A percentile compares a stretch with the other conserved stretches of the same genome.
These are phyloP conservation scores for Ophiothrix spiculata DNA, from an alignment of 35 echinoderm and acorn worm genomes.

Conservation along the genomic window DNA sequence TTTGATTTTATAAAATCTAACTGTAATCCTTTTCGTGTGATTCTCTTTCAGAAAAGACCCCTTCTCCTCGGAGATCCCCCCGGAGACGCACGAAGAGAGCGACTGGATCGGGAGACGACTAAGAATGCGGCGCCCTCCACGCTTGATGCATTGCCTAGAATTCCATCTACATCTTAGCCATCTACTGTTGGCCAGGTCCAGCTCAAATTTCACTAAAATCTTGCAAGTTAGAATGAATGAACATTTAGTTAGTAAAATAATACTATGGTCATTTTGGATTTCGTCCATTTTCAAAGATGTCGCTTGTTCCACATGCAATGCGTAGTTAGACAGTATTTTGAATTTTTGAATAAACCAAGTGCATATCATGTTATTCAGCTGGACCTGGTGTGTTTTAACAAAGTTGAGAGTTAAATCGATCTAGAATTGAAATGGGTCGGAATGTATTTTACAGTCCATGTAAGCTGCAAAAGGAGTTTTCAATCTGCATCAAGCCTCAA, in stretches of 20 bases:
- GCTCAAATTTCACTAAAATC: not conserved
- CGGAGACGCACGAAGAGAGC: constrained; percentile 78
- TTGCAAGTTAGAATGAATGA: not conserved
- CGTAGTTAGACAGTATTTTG: too few relatives aligned
- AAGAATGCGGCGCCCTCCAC: not conserved
- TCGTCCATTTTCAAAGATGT: not conserved
- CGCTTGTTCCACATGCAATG: too few relatives aligned
- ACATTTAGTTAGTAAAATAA: not conserved
- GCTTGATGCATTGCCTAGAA: not conserved
- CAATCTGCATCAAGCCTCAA: too few relatives aligned
- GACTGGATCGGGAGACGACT: constrained; percentile 90
- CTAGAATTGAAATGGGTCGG: too few relatives aligned
- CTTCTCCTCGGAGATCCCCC: constrained; percentile 94
- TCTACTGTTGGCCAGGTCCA: not conserved
- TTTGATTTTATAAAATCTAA: too few relatives aligned
- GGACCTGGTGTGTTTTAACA: too few relatives aligned
- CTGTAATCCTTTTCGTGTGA: not conserved
- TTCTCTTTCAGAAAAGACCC: constrained; percentile 80
- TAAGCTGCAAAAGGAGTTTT: too few relatives aligned
- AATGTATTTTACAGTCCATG: too few relatives aligned
- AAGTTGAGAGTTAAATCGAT: too few relatives aligned
- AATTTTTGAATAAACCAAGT: too few relatives aligned
- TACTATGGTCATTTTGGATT: not conserved
- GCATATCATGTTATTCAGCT: too few relatives aligned
- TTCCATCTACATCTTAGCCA: not conserved